A percentile compares a stretch with the other conserved stretches of the same genome.
Conservation (phyloP, 2,113 vertebrate species). For the Emydocephalus ijimae region DNA sequence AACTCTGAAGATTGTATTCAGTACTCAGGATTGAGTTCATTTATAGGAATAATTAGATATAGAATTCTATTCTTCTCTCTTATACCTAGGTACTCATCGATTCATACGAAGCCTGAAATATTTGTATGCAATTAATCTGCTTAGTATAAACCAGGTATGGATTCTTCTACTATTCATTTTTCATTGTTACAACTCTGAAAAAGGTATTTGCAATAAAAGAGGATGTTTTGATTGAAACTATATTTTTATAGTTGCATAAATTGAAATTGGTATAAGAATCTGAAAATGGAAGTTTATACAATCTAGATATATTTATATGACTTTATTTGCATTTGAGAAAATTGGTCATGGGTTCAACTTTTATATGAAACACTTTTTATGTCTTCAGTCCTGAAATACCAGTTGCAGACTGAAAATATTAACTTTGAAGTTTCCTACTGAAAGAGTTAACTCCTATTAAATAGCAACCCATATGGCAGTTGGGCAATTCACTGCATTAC, state of each 20-base stretch:
- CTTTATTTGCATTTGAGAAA: background rate
- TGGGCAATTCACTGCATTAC: conserved; percentile 24
- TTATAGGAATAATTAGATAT: background rate
- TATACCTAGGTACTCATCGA: background rate
- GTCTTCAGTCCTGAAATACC: conserved; percentile 3
- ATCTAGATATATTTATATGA: background rate
- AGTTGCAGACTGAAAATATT: background rate
- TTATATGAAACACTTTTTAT: background rate
- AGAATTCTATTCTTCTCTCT: background rate
- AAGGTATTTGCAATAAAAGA: background rate
- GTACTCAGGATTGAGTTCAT: background rate
- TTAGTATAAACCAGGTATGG: background rate
- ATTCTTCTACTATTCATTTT: background rate
- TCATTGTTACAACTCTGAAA: background rate
- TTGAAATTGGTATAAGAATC: background rate
- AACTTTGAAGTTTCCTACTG: background rate
- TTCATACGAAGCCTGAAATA: background rate
- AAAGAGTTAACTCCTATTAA: conserved; percentile 18
- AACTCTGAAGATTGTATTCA: background rate
- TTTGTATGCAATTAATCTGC: background rate
- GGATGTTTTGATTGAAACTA: background rate
- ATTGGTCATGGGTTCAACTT: background rate
- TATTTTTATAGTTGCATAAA: background rate
- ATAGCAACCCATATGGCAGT: conserved; percentile 18
- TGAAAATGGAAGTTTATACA: background rate